These are phyloP conservation scores for Digitonthophagus gazella DNA, from an alignment of 2,888 invertebrate species.

Conservation along the genomic window DNA sequence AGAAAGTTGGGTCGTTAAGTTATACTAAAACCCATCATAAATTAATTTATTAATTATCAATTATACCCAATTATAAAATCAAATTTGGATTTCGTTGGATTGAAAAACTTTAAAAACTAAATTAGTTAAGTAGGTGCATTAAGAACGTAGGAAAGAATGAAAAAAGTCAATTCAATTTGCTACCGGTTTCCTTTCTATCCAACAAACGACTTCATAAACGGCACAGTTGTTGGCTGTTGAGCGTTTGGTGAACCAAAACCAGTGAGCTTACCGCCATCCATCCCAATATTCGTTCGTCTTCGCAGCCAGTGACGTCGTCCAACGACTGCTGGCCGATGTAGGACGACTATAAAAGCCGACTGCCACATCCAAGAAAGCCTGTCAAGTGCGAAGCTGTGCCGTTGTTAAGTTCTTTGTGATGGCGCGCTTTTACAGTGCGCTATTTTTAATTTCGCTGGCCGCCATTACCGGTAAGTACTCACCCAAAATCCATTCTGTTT, in stretches of 20 bases:
- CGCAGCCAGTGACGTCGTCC: constrained; percentile 25
- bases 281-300: constrained; percentile 1
- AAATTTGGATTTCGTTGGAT: too few relatives aligned
- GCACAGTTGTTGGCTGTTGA: too few relatives aligned
- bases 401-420: constrained; percentile 46
- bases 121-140: too few relatives aligned
- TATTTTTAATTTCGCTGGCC: constrained; percentile 43
- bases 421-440: constrained; percentile 48
- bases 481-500: neutral
- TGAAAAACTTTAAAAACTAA: too few relatives aligned
- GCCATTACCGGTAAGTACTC: constrained; percentile 47
- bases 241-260: too few relatives aligned
- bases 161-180: too few relatives aligned
- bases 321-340: constrained; percentile 49
- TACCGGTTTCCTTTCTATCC: too few relatives aligned
- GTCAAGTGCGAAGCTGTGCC: constrained; percentile 49
- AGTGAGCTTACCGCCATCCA: neutral
- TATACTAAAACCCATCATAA: neutral
- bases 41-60: too few relatives aligned
- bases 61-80: too few relatives aligned
- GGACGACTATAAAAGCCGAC: constrained; percentile 51
- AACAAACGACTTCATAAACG: too few relatives aligned
- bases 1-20: neutral
- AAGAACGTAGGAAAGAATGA: too few relatives aligned
- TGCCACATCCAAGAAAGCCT: constrained; percentile 47